A percentile compares a stretch with the other conserved stretches of the same genome.
phyloP scores from a whole-genome alignment of 2,113 vertebrate species.

The Rhea pennata region DNA sequence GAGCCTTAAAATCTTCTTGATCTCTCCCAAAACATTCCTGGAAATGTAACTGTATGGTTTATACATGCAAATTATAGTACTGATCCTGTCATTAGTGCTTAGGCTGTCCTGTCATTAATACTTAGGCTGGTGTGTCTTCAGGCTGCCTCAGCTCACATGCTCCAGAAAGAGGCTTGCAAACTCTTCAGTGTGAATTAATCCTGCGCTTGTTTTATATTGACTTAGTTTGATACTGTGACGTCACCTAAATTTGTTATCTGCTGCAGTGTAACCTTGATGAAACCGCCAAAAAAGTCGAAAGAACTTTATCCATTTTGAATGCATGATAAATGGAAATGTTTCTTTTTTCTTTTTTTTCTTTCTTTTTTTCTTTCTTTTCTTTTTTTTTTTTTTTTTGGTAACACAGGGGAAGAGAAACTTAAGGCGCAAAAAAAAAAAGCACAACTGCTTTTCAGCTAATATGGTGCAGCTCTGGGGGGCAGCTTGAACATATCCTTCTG shows the following conservation, averaged over 20 bases:
- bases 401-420: not conserved
- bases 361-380: no score
- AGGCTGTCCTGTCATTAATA: not conserved
- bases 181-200: not conserved
- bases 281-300: not conserved
- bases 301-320: accelerated
- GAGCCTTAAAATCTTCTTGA: not conserved
- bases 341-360: no score
- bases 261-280: not conserved
- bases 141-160: accelerated
- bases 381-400: not conserved
- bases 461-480: not conserved
- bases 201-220: not conserved
- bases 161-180: not conserved
- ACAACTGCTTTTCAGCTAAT: not conserved
- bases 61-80: not conserved
- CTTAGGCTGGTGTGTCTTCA: not conserved
- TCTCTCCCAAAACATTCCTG: not conserved
- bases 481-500: not conserved
- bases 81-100: not conserved
- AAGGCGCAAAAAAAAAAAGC: not conserved
- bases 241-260: not conserved
- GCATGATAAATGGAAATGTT: not conserved
- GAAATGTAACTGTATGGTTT: not conserved
- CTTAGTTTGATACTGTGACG: not conserved